Evolutionary conservation across 1,140 invertebrate genomes (phyloP), one percentile per base, ranked within the genome.

Genomic region (Heliconius himera): DNA sequence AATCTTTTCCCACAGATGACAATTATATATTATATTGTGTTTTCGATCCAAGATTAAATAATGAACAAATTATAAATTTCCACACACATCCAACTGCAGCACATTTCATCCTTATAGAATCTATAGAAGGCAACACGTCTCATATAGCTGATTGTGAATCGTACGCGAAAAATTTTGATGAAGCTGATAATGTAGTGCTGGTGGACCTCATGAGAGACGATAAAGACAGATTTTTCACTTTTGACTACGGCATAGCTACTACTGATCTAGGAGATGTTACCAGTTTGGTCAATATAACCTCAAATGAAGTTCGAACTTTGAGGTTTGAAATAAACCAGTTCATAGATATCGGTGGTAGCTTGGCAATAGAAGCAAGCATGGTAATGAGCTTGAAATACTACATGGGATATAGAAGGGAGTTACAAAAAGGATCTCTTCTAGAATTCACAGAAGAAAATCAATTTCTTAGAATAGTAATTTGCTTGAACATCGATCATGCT

Each of bases 331-430:
- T 97, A 20, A 95, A 95, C 66, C 91, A 96, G n/a, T 95, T 96
- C 26, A 95, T 96, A 71, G 97, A 97, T 80, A 96, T 96, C 36
- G 97, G 97, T 0, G 97, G 97, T 0, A 97, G 96, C 0, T 84
- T 97, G 6, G 95, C 95, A 1, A 94, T 97, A 54, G 96, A 96
- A 4, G 85, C 97, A 0, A 96, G 96, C 33, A 91, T 97, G 79
- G 93, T 96, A 78, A 95, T 94, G 85, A 95, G 89, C 76, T 82
- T 91, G 36, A 95, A 93, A 79, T 95, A 92, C 81, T 96, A 95
- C 74, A 96, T 95, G 88, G 95, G 94, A 76, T 94, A 93, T 76
- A 92, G 85, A 72, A 87, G 94, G 77, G 84, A 90, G 41, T 46
- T 86, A 8, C 83, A 89, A 71, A 91, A 92, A 36, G 89, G 83